Evolutionary conservation across 2,888 invertebrate species (phyloP).

Genomic region (Pyrrhosoma nymphula): DNA sequence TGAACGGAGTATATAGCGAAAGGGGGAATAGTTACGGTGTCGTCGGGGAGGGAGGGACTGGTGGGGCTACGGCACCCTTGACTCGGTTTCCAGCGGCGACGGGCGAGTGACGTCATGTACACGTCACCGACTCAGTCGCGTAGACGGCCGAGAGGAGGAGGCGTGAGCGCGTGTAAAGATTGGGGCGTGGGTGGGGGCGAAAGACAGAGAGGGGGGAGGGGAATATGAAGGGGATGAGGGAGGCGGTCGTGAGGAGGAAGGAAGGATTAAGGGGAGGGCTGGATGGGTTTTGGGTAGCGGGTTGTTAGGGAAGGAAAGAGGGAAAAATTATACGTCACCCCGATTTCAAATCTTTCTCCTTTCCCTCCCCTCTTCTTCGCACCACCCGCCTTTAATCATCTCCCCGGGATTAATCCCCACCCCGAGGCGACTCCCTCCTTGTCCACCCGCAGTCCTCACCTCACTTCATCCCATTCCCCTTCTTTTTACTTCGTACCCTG

Average conservation of each 20-base stretch:
- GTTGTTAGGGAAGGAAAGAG: background rate
- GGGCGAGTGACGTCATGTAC: conserved; percentile 24
- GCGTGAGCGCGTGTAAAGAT: background rate
- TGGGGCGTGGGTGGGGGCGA: background rate
- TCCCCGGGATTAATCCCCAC: conserved; percentile 34
- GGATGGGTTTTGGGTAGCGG: background rate
- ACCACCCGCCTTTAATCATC: conserved; percentile 40
- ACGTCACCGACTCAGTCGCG: conserved; percentile 3
- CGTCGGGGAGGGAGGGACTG: background rate
- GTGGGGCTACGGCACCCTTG: background rate
- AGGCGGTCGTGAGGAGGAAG: background rate
- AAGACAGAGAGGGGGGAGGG: background rate
- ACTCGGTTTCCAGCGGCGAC: background rate
- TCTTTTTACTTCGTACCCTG: background rate
- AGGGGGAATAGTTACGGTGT: background rate
- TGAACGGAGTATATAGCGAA: background rate
- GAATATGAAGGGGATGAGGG: background rate
- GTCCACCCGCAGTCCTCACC: background rate
- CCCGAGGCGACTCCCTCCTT: background rate
- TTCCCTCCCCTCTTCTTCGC: background rate
- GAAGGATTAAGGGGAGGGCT: background rate
- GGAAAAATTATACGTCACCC: background rate
- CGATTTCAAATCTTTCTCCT: conserved; percentile 41
- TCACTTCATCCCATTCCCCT: background rate
- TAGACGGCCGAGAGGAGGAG: background rate